Conservation (phyloP, 1,140 invertebrate genomes). For the Microplitis mediator region DNA sequence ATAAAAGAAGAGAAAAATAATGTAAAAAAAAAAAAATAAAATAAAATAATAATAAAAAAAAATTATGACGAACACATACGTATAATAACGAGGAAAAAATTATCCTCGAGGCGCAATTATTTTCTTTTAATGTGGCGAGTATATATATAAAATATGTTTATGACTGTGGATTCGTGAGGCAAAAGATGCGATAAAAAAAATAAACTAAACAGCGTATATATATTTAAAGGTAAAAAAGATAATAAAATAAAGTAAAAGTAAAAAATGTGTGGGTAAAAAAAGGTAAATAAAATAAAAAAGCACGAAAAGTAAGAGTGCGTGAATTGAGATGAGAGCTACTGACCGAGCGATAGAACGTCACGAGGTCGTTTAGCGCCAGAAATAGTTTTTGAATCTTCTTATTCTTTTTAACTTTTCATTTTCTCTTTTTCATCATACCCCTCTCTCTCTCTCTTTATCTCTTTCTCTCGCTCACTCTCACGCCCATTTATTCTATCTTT, state of each 20-base stretch:
- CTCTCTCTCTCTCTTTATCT: background rate
- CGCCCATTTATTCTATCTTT: background rate
- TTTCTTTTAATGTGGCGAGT: conserved; percentile 3
- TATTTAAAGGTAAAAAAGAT: no score
- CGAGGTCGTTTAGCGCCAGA: conserved; percentile 47
- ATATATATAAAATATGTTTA: background rate
- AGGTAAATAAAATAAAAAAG: background rate
- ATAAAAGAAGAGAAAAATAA: background rate
- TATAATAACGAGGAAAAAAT: no score
- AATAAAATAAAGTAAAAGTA: background rate
- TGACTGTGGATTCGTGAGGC: background rate
- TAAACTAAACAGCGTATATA: background rate
- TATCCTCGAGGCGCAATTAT: background rate
- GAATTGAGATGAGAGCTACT: conserved; percentile 30
- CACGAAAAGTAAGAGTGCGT: conserved; percentile 11
- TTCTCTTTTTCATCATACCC: background rate
- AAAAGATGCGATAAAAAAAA: background rate
- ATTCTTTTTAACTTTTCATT: conserved; percentile 33
- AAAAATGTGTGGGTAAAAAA: background rate
- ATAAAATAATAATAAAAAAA: no score
- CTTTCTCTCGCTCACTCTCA: background rate
- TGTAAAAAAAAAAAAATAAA: background rate
- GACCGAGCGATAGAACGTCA: conserved; percentile 47
- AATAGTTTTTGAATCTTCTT: conserved; percentile 49
- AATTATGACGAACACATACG: no score